Evolutionary conservation across 2,113 vertebrate genomes (phyloP), one percentile per base, ranked within the genome.

Genomic region (Hepsetus odoe): DNA sequence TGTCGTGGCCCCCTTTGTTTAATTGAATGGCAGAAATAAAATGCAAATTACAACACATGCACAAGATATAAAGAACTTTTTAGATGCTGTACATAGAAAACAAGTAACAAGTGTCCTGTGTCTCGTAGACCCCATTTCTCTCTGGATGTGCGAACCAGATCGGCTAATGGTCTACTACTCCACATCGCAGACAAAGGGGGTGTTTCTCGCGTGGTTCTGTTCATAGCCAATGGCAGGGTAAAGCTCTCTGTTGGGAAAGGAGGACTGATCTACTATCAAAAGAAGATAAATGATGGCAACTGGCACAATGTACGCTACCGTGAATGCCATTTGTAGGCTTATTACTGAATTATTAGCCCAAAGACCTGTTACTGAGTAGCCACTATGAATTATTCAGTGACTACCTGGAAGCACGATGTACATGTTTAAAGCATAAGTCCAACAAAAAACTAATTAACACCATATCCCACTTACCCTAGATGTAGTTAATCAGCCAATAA

Each of bases 261-360:
- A 80, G 67, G 90, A 80, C 89, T 87, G 82, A 92, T 95, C 74
- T 92, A 85, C 84, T 94, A 91, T 84, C 92, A 81, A 78, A 80
- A 86, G 74, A 95, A 89, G 87, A 94, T 88, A 86, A 93, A 90
- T 1, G 92, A 97, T 1, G 93, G 95, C 5, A 83, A 89, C 5
- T 97, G 96, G 95, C 95, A 97, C 86, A 94, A 84, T 80, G 96
- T 97, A 88, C 11, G 51, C 9, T 55, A 22, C 20, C 2, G 1
- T 51, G 20, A 49, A 12, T 1, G 5, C 46, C 16, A 49, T 18
- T 18, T 18, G 11, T 16, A 14, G 16, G 46, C 13, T 49, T 49
- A 49, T 49, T 49, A 20, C 12, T 1, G 1, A 42, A 8, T 8
- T 42, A 42, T 42, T 42, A 42, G 12, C n/a, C n/a, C n/a, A n/a